Conservation (phyloP, 1,140 invertebrate genomes). For the Heliconius eleuchia region DNA sequence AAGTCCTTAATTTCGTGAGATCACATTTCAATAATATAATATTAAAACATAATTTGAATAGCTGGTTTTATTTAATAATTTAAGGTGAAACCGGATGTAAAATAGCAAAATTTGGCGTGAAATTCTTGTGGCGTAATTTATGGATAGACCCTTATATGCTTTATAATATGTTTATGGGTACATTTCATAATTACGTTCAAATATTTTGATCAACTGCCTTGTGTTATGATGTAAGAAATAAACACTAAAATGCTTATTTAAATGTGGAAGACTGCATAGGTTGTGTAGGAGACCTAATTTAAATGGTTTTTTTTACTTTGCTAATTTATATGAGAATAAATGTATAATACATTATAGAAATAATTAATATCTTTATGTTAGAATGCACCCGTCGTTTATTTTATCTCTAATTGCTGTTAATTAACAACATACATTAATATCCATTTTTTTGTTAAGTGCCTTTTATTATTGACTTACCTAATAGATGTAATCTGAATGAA, state of each 20-base stretch:
- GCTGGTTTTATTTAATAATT: no score
- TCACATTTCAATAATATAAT: no score
- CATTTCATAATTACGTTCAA: background rate
- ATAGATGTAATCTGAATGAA: constrained; percentile 59
- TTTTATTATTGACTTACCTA: constrained; percentile 49
- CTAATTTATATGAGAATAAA: background rate
- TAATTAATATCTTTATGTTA: constrained; percentile 7
- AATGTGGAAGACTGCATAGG: constrained; percentile 38
- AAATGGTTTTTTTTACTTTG: constrained; percentile 21
- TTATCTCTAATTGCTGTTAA: background rate
- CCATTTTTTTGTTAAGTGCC: constrained; percentile 28
- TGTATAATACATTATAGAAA: constrained; percentile 12
- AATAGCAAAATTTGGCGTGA: no score
- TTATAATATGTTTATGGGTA: background rate
- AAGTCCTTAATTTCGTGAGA: no score
- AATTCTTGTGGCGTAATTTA: background rate
- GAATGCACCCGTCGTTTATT: constrained; percentile 6
- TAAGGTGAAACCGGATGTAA: no score
- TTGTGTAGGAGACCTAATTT: constrained; percentile 31
- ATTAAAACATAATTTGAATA: no score
- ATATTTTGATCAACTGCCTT: background rate
- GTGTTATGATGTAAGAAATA: constrained; percentile 3
- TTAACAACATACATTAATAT: background rate
- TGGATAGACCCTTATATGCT: background rate
- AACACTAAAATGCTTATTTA: constrained; percentile 24